These are phyloP conservation scores for Petrocephalus schoutedeni DNA, from an alignment of 2,797 vertebrate genomes.

Conservation along the genomic window DNA sequence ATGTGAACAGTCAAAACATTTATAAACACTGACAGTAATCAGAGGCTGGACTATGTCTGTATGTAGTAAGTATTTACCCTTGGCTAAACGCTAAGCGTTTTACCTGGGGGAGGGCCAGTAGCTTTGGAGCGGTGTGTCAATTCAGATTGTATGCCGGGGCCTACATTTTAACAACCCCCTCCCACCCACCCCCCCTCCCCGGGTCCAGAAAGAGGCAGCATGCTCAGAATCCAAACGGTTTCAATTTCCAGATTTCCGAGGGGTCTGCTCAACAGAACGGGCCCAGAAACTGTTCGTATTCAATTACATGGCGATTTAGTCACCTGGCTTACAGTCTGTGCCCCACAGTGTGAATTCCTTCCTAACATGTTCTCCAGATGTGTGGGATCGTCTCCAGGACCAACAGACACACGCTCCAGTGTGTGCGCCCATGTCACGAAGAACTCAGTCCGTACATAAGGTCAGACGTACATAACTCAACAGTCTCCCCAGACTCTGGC, in stretches of 20 bases:
- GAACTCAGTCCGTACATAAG: neutral
- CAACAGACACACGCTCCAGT: neutral
- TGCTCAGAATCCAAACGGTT: neutral
- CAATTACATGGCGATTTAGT: slow-evolving; percentile 10
- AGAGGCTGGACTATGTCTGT: neutral
- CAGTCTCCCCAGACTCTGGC: neutral
- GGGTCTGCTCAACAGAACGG: neutral
- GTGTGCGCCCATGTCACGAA: neutral
- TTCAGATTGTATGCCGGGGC: neutral
- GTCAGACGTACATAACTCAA: neutral
- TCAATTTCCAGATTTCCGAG: neutral
- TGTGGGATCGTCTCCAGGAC: neutral
- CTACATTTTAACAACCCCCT: neutral
- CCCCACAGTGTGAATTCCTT: slow-evolving; percentile 8
- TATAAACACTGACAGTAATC: neutral
- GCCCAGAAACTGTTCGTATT: neutral
- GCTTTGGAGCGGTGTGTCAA: neutral
- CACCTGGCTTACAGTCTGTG: neutral
- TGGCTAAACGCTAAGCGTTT: neutral
- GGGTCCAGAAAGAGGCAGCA: neutral
- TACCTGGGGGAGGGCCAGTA: neutral
- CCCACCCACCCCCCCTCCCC: neutral
- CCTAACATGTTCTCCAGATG: slow-evolving; percentile 22
- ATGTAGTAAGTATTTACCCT: neutral
- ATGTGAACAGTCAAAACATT: neutral